phyloP scores from a whole-genome alignment of 2,888 invertebrate genomes.

The Cotesia congregata region DNA sequence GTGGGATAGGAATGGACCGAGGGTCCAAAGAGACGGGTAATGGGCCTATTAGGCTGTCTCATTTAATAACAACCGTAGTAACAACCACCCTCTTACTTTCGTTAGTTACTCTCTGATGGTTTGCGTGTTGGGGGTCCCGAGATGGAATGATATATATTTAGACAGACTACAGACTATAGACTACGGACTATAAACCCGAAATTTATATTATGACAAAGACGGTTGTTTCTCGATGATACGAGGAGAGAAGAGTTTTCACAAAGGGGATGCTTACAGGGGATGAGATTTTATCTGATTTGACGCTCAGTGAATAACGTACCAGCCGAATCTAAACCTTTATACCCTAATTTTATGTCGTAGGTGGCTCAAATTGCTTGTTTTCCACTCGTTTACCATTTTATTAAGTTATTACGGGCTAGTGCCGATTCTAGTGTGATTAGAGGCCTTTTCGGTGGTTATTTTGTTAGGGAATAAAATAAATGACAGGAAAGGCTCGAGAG shows the following conservation, averaged over 20 bases:
- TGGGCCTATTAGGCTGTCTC: constrained; percentile 71
- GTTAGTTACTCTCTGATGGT: constrained; percentile 62
- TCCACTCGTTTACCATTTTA: constrained; percentile 69
- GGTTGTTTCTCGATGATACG: constrained; percentile 20
- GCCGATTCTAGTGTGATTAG: constrained; percentile 29
- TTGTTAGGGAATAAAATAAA: constrained; percentile 5
- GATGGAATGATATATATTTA: constrained; percentile 59
- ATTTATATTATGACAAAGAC: constrained; percentile 13
- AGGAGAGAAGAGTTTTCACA: constrained; percentile 36
- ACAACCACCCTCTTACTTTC: constrained; percentile 64
- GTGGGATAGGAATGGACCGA: constrained; percentile 62
- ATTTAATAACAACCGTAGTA: constrained; percentile 70
- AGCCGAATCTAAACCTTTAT: constrained; percentile 35
- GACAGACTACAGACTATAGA: neutral
- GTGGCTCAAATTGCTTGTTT: constrained; percentile 67
- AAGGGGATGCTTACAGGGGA: constrained; percentile 51
- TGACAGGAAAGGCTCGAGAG: neutral
- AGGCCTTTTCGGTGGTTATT: neutral
- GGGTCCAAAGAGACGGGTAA: constrained; percentile 56
- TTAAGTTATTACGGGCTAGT: constrained; percentile 60
- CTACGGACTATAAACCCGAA: constrained; percentile 31
- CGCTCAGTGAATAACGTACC: constrained; percentile 41
- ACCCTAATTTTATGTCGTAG: constrained; percentile 45
- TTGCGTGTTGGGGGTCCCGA: constrained; percentile 43
- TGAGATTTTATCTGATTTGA: constrained; percentile 69